phyloP scores from a whole-genome alignment of 2,113 vertebrate species.

The Apus apus region DNA sequence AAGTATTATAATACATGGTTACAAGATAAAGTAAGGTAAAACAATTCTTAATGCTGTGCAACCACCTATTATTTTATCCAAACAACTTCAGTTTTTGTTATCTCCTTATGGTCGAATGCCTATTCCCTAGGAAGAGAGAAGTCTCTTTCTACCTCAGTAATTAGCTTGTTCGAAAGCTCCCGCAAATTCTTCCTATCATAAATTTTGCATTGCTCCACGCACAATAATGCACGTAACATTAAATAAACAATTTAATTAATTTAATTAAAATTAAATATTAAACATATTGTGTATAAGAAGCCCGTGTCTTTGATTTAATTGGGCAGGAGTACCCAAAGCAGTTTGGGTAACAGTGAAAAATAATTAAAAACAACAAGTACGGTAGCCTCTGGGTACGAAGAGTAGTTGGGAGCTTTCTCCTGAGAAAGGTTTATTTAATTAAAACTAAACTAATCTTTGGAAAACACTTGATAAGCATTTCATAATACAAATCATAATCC shows the following conservation, averaged over 20 bases:
- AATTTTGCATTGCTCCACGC: conserved; percentile 80
- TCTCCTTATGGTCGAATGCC: conserved; percentile 26
- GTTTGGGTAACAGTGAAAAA: conserved; percentile 86
- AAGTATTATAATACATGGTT: background rate
- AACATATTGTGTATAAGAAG: conserved; percentile 84
- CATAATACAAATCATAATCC: conserved; percentile 87
- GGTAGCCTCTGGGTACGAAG: conserved; percentile 80
- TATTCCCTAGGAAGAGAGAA: conserved; percentile 58
- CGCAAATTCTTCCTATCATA: conserved; percentile 76
- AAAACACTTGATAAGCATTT: conserved; percentile 88
- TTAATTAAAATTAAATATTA: conserved; percentile 92
- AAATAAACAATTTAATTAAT: conserved; percentile 92
- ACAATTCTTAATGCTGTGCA: conserved; percentile 53
- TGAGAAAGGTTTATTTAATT: conserved; percentile 89
- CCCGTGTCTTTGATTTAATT: conserved; percentile 83
- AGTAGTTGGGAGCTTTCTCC: conserved; percentile 80
- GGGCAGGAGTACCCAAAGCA: conserved; percentile 83
- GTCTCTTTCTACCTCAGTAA: conserved; percentile 69
- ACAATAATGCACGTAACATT: conserved; percentile 89
- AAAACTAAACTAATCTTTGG: conserved; percentile 87
- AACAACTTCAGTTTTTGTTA: conserved; percentile 51
- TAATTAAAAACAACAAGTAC: conserved; percentile 89
- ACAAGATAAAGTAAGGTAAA: conserved; percentile 64
- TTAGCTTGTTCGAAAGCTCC: conserved; percentile 76
- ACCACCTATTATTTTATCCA: conserved; percentile 35